Conservation (phyloP, 92 coral and sea anemone genomes). For the Nematostella vectensis region DNA sequence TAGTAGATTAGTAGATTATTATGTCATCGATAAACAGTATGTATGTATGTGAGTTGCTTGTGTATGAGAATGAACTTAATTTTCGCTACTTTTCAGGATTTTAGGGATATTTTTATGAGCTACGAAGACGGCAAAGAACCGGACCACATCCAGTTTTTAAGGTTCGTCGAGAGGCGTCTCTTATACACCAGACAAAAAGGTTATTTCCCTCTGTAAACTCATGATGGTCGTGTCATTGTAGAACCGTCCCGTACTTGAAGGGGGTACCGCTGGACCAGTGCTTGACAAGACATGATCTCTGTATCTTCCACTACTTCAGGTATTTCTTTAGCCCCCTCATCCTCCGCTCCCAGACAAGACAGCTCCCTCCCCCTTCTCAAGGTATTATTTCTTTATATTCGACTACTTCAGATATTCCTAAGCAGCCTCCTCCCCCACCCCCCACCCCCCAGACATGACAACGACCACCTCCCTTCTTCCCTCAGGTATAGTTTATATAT, state of each 20-base stretch:
- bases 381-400: too few species aligned
- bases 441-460: not conserved
- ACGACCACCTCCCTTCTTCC: not conserved
- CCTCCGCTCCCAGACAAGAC: not conserved
- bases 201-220: too few species aligned
- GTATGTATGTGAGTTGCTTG: too few species aligned
- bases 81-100: slow-evolving; percentile 39
- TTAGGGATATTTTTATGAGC: slow-evolving; percentile 90
- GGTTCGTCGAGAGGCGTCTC: slow-evolving; percentile 43
- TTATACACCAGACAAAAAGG: not conserved
- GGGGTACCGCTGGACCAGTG: slow-evolving; percentile 68
- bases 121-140: slow-evolving; percentile 82
- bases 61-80: too few species aligned
- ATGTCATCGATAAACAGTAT: too few species aligned
- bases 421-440: too few species aligned
- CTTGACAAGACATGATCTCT: slow-evolving; percentile 51
- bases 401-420: too few species aligned
- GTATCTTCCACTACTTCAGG: slow-evolving; percentile 95
- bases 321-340: too few species aligned
- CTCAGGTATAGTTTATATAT: too few species aligned
- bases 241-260: slow-evolving; percentile 60
- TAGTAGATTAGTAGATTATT: too few species aligned
- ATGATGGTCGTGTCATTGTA: too few species aligned
- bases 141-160: slow-evolving; percentile 68
- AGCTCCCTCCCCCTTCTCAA: not conserved